Evolutionary conservation across 2,888 invertebrate genomes (phyloP).

Genomic region (Ophioninae sp.): DNA sequence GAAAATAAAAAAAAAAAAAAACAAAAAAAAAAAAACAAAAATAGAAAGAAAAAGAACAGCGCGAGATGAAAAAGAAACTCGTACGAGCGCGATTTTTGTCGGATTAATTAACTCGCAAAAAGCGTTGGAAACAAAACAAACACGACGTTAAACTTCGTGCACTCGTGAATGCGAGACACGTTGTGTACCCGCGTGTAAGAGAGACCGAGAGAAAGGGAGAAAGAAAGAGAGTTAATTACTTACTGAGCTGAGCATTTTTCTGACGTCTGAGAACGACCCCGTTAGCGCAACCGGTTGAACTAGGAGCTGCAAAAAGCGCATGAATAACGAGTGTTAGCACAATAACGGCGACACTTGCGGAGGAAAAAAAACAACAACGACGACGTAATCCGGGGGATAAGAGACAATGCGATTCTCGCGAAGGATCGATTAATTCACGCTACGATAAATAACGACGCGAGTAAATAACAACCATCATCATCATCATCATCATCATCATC

Average conservation of each 20-base stretch:
- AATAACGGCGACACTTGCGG: conserved; percentile 33
- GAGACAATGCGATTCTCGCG: neutral
- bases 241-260: conserved; percentile 77
- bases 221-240: conserved; percentile 63
- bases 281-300: conserved; percentile 69
- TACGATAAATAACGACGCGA: neutral
- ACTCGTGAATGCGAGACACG: conserved; percentile 30
- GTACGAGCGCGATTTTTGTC: conserved; percentile 22
- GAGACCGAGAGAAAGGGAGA: neutral
- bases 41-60: neutral
- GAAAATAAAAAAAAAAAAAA: too few species aligned
- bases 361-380: conserved; percentile 25
- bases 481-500: too few species aligned
- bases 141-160: conserved; percentile 38
- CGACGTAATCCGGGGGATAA: neutral
- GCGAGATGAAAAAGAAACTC: conserved; percentile 19
- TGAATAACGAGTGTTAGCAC: conserved; percentile 60
- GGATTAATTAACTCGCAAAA: conserved; percentile 21
- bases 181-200: neutral
- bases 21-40: too few species aligned
- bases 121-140: conserved; percentile 7
- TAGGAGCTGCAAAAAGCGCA: conserved; percentile 68
- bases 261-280: conserved; percentile 78
- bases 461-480: too few species aligned
- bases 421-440: conserved; percentile 6